Percentiles rank a stretch among this genome's conserved stretches.
Conservation (phyloP, 2,888 invertebrate species). For the Teleiodes luculella region DNA sequence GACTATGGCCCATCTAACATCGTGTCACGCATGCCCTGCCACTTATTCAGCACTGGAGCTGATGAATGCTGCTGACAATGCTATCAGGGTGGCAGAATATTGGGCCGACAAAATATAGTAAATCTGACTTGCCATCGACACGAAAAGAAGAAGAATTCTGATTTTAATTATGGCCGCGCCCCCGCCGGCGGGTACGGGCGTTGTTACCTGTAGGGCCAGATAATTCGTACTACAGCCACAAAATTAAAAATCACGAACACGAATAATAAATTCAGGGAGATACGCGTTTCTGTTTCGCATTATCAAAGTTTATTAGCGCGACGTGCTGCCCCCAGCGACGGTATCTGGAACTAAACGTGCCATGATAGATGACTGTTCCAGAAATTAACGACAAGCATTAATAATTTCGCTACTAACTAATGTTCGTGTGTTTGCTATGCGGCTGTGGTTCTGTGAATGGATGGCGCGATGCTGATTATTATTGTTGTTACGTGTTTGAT, state of each 20-base stretch:
- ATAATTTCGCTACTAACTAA: constrained; percentile 22
- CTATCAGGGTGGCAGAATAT: too few species aligned
- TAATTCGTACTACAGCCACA: too few species aligned
- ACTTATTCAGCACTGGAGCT: too few species aligned
- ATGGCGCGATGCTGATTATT: not conserved
- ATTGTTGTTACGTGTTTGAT: not conserved
- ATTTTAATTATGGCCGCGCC: too few species aligned
- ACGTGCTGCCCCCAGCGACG: not conserved
- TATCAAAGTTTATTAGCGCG: not conserved
- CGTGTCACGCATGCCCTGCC: too few species aligned
- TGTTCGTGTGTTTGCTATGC: constrained; percentile 6
- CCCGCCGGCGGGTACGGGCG: too few species aligned
- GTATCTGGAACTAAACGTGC: constrained; percentile 19
- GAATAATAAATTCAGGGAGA: not conserved
- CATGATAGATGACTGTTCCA: constrained; percentile 23
- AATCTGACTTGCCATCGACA: too few species aligned
- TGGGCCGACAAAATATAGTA: too few species aligned
- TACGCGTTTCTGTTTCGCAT: not conserved
- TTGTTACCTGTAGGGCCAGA: too few species aligned
- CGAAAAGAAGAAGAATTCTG: too few species aligned
- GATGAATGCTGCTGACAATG: too few species aligned
- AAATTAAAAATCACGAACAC: not conserved
- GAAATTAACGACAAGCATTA: constrained; percentile 25
- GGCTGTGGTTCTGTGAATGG: not conserved
- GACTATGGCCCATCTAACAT: too few species aligned